These are phyloP conservation scores for Cyprinodon brontotheroides DNA, from an alignment of 2,113 vertebrate genomes.

Conservation along the genomic window DNA sequence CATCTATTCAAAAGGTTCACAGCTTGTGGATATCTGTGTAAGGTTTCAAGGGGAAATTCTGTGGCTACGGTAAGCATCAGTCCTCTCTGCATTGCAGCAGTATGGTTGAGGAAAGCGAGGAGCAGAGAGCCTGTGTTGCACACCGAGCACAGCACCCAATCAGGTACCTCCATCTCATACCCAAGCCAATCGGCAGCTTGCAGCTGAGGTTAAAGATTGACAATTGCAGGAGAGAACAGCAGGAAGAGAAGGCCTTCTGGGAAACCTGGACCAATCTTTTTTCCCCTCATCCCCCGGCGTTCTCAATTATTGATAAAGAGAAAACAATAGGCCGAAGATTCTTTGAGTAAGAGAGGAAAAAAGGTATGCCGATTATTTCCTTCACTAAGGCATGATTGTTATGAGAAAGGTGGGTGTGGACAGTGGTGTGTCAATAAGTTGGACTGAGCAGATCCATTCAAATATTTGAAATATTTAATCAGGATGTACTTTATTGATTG, in stretches of 20 bases:
- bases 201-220: conserved; percentile 95
- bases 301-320: conserved; percentile 74
- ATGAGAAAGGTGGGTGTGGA: conserved; percentile 60
- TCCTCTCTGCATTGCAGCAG: conserved; percentile 96
- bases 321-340: conserved; percentile 82
- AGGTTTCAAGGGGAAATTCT: conserved; percentile 36
- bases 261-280: conserved; percentile 93
- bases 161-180: conserved; percentile 77
- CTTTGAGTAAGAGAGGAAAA: conserved; percentile 80
- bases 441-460: conserved; percentile 45
- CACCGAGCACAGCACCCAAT: conserved; percentile 82
- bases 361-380: conserved; percentile 84
- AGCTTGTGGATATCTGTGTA: conserved; percentile 11
- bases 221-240: conserved; percentile 86
- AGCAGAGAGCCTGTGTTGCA: conserved; percentile 84
- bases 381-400: conserved; percentile 72
- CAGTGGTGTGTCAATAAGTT: conserved; percentile 39
- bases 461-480: conserved; percentile 43
- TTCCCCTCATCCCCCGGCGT: conserved; percentile 84
- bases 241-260: conserved; percentile 92
- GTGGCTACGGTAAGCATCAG: conserved; percentile 70
- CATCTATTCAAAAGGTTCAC: conserved; percentile 43
- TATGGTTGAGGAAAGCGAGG: conserved; percentile 85
- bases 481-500: conserved; percentile 51
- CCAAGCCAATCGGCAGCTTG: conserved; percentile 86